These are phyloP conservation scores for Oostethus manadensis DNA, from an alignment of 2,113 vertebrate species.

Conservation along the genomic window DNA sequence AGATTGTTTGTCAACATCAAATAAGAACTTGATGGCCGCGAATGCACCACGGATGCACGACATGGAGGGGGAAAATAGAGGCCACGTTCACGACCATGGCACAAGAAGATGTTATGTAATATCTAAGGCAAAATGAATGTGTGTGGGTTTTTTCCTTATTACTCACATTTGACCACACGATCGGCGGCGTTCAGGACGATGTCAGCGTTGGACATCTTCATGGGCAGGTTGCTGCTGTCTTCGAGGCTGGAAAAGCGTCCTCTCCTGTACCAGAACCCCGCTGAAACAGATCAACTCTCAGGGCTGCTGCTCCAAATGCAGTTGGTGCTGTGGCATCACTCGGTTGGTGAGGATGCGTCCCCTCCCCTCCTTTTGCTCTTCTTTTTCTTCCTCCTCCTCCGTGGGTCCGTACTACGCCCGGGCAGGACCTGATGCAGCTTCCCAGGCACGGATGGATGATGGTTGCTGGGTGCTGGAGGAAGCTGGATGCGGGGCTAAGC, in stretches of 20 bases:
- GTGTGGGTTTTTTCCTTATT: neutral
- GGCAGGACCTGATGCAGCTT: constrained; percentile 55
- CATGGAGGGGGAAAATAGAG: constrained; percentile 18
- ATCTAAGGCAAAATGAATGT: constrained; percentile 15
- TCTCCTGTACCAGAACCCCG: constrained; percentile 6
- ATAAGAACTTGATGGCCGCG: constrained; percentile 47
- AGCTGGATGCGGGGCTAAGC: constrained; percentile 15
- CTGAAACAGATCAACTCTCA: constrained; percentile 30
- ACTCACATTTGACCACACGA: constrained; percentile 80
- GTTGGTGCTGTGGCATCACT: constrained; percentile 77
- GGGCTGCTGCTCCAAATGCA: constrained; percentile 62
- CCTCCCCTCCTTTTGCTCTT: constrained; percentile 5
- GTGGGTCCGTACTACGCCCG: constrained; percentile 63
- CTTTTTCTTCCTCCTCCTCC: constrained; percentile 21
- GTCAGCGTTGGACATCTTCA: constrained; percentile 84
- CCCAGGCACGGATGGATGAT: constrained; percentile 56
- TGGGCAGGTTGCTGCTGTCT: constrained; percentile 66
- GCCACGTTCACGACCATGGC: constrained; percentile 17
- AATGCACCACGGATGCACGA: constrained; percentile 33
- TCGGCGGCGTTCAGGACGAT: constrained; percentile 77
- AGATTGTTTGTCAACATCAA: constrained; percentile 62
- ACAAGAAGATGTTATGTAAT: constrained; percentile 47
- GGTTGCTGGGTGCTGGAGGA: constrained; percentile 4
- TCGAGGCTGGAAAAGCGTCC: constrained; percentile 57
- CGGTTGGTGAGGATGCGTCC: constrained; percentile 65